Base-by-base conservation (phyloP, 1,140 invertebrate species). In the Himalopsyche phryganea region DNA sequence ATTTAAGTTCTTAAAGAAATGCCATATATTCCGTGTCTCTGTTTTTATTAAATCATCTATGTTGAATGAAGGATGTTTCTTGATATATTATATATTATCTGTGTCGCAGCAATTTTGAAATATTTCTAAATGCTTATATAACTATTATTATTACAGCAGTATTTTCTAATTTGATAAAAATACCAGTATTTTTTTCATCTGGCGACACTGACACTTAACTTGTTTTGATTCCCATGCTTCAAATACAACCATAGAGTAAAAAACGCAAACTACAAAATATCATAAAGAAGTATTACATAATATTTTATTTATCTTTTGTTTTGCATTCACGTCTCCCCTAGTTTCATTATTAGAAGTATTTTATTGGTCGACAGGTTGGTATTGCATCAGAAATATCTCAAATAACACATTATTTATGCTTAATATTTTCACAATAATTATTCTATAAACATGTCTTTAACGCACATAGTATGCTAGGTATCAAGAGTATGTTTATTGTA, bases 181-280 rank as follows among this genome's bases (percentile, higher is more conserved):
- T 28, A 28, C 23, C 23, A 28, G 23, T 42, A 11, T 15, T 42
- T 18, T 42, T 15, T 42, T 42, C 10, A 42, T 42, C 44, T 46
- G 44, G 44, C 44, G n/a, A 23, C 44, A 46, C 44, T 46, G 44
- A 18, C 14, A 46, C 44, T 19, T 46, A 46, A 18, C 5, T 46
- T 46, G 44, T 46, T 46, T 46, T 46, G 44, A 46, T 19, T 19
- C 44, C 44, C 44, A 19, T 20, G 44, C 44, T 46, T 46, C 18
- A 18, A 42, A 42, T 15, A 42, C n/a, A 28, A 28, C 23, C 23
- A 28, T 28, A 28, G 23, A 28, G 23, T 28, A 28, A 28, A 28
- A 28, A 28, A 28, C n/a, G 23, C 23, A 28, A 28, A 28, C 23
- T 28, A 28, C 23, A 28, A 28, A 28, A 28, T 28, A 28, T 28